Conservation (phyloP, 2,888 invertebrate genomes). For the Aporophyla lueneburgensis region DNA sequence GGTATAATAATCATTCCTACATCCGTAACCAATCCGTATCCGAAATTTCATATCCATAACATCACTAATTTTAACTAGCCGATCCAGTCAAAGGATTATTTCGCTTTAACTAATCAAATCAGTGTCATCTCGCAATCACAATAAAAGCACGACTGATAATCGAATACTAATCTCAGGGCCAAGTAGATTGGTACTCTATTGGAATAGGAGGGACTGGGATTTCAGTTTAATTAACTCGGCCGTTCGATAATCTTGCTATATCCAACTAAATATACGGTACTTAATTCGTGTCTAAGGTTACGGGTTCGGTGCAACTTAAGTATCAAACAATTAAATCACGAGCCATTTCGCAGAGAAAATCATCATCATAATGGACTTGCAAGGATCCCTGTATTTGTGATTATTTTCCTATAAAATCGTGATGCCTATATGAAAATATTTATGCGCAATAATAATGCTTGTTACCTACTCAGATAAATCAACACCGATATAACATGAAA, state of each 20-base stretch:
- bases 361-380: conserved; percentile 5
- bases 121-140: conserved; percentile 18
- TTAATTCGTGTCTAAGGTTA: background rate
- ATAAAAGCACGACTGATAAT: conserved; percentile 35
- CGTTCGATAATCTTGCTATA: conserved; percentile 17
- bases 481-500: conserved; percentile 12
- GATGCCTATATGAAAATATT: conserved; percentile 26
- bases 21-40: too few species aligned
- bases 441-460: conserved; percentile 18
- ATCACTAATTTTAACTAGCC: too few species aligned
- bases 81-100: background rate
- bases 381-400: conserved; percentile 2
- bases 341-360: conserved; percentile 14
- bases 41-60: too few species aligned
- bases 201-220: conserved; percentile 17
- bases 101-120: conserved; percentile 14
- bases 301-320: background rate
- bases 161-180: conserved; percentile 29
- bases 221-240: conserved; percentile 40
- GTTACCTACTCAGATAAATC: conserved; percentile 24
- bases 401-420: conserved; percentile 40
- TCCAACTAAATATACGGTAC: background rate
- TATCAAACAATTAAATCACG: background rate
- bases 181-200: conserved; percentile 27
- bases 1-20: too few species aligned